Evolutionary conservation across 2,113 vertebrate species (phyloP), one percentile per base, ranked within the genome.

Genomic region (Protomyctophum bolini): DNA sequence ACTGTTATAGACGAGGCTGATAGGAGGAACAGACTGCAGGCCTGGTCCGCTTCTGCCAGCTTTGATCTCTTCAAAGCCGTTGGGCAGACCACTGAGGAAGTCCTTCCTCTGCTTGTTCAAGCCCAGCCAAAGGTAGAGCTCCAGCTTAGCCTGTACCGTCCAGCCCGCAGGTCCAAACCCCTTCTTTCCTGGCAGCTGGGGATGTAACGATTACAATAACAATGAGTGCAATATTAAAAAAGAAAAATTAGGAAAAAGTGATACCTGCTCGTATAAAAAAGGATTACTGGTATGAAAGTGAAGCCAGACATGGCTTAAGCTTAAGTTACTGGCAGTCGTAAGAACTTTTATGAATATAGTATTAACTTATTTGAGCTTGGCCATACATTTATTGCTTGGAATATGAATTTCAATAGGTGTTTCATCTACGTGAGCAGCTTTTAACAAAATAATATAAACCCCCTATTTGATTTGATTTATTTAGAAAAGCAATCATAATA

Each of bases 131-230:
- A 99, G 85, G 87, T 99, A 99, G 46, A 97, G 81, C 91, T 99
- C 98, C 89, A 98, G 92, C 79, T 99, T 99, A 48, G 97, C 96
- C 84, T 99, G 98, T 9, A 99, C 97, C 0, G 97, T 97, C 98
- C 97, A 99, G 45, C 98, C 97, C 0, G 95, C 96, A 0, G 95
- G 94, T 7, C 97, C 98, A 0, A 99, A 97, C 0, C 97, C 95
- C 33, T 95, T 93, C 87, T 98, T 99, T 21, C 98, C 98, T 0
- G 98, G 98, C 0, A 99, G 91, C 98, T 88, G 79, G 3, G 5
- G 64, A 69, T 21, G 75, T 3, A 80, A 11, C 46, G 4, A 67
- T 52, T 2, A 66, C 6, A 79, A 21, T 2, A 63, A n/a, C 9
- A 52, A 47, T 5, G 4, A n/a, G 7, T 11, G n/a, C 52, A 54